Evolutionary conservation across 2,888 invertebrate genomes (phyloP), one percentile per base, ranked within the genome.

Genomic region (Neoitamus cyanurus): DNA sequence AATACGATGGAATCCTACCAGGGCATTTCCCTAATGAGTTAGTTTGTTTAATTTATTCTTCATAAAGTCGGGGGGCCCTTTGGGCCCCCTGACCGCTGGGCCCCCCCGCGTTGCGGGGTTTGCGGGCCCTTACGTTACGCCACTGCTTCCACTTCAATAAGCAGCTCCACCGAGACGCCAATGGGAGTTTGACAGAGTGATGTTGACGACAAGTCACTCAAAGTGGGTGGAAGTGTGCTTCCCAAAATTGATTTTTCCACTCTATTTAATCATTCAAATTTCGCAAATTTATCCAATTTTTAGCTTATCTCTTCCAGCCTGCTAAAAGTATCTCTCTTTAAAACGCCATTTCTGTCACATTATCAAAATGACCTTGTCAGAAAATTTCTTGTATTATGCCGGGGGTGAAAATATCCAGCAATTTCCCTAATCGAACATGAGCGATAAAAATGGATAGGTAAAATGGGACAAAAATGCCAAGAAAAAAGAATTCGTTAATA

Each of bases 241-340:
- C 34, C 25, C 28, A 30, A 37, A n/a, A 77, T 46, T 77, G 37
- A 77, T 77, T 77, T 77, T 77, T 77, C 77, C 77, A 77, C 77
- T 77, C 77, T 77, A 77, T 77, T 77, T 77, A 77, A 77, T 77
- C 77, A 77, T 77, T 46, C 42, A 77, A 77, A 77, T 77, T 77
- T 77, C 77, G n/a, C 42, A 77, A 77, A 77, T 77, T 77, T 77
- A 77, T 77, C 77, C 77, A 77, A 77, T 77, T 77, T 77, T 77
- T 31, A 42, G 77, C 77, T 77, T 77, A 77, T 77, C 77, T 77
- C 77, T 77, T 77, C 77, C 77, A 77, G 77, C 77, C 42, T 77
- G 77, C 37, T 77, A 77, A 77, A 30, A 77, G 77, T 77, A 42
- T 42, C 25, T 77, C 77, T 77, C 42, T 42, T 77, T 77, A 77